Percentiles rank a stretch among this genome's conserved stretches.
Evolutionary conservation across 1,140 invertebrate species (phyloP).

Genomic region (Monochamus saltuarius): DNA sequence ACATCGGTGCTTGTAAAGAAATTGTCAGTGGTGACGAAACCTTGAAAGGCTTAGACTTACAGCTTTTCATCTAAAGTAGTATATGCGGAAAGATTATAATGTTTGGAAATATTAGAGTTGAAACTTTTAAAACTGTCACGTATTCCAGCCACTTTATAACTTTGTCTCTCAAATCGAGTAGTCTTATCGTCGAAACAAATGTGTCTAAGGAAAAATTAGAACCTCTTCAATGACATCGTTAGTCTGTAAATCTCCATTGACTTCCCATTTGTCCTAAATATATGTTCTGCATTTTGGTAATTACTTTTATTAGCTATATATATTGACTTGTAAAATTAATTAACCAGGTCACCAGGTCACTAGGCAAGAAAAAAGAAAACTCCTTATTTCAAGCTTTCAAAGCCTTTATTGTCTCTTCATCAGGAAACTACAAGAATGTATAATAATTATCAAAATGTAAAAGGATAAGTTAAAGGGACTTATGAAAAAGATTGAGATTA

Average conservation of each 20-base stretch:
- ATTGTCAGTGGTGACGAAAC: constrained; percentile 20
- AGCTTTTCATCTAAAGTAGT: constrained; percentile 53
- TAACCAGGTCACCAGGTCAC: too few species aligned
- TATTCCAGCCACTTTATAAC: too few species aligned
- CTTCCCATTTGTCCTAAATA: neutral
- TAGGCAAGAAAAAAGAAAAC: too few species aligned
- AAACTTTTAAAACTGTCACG: constrained; percentile 43
- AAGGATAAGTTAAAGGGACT: too few species aligned
- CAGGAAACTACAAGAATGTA: too few species aligned
- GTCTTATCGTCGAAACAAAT: constrained; percentile 4
- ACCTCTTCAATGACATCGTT: constrained; percentile 1
- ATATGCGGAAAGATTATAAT: constrained; percentile 38
- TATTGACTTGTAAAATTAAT: too few species aligned
- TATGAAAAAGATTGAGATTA: too few species aligned
- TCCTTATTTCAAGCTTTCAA: too few species aligned
- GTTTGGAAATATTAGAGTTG: constrained; percentile 44
- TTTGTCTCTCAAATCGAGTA: neutral
- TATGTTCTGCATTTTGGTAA: neutral
- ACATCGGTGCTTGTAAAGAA: neutral
- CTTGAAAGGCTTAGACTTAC: constrained; percentile 48
- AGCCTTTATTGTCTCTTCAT: too few species aligned
- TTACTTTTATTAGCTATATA: too few species aligned
- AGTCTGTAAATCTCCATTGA: constrained; percentile 1
- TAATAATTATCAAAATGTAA: too few species aligned
- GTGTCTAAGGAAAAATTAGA: neutral